Base-by-base conservation (phyloP, 2,888 invertebrate genomes). In the Leptinotarsa juncta region DNA sequence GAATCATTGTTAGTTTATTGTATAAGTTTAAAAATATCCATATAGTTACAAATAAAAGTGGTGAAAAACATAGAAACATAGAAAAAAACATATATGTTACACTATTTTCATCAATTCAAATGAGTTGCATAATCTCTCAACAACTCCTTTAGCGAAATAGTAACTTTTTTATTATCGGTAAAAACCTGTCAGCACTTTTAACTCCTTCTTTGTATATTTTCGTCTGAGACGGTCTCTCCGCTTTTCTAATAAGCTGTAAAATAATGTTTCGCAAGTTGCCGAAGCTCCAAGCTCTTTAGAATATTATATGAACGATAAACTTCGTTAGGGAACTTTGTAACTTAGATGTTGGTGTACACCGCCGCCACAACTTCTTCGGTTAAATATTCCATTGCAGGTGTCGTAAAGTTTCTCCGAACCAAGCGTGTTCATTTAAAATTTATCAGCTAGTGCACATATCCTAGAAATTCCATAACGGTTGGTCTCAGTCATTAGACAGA, bases 401-500 rank as follows among this genome's bases (percentile, higher is more conserved):
- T 57, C 48, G 42, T 69, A 42, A 57, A 69, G 69, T 69, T 57
- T 57, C 42, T 4, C 48, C 23, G 5, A 48, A n/a, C n/a, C 48
- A 57, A 48, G 69, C 69, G 57, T 69, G 57, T 69, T 69, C 57
- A 69, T 69, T 18, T 60, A 20, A 57, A 69, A 69, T 69, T 49
- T 48, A 69, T 57, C 53, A 55, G 15, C 68, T 5, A 57, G 20
- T 26, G 20, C 26, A 65, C 50, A 65, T 60, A 60, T 62, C 42
- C 26, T 16, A 66, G 71, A 65, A 71, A 62, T 57, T 65, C 32
- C 49, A 49, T 50, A 48, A 48, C 65, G 16, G 20, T 20, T 20
- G 20, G 20, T 20, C 20, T 20, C 20, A 1, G 20, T 20, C 20
- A 20, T 20, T 20, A 20, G 20, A 20, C 20, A 20, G 20, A 20